Percentiles rank a stretch among this genome's conserved stretches.
These are phyloP conservation scores for Apostichopus leukothele DNA, from an alignment of 53 echinoderm and acorn worm species.

Conservation along the genomic window DNA sequence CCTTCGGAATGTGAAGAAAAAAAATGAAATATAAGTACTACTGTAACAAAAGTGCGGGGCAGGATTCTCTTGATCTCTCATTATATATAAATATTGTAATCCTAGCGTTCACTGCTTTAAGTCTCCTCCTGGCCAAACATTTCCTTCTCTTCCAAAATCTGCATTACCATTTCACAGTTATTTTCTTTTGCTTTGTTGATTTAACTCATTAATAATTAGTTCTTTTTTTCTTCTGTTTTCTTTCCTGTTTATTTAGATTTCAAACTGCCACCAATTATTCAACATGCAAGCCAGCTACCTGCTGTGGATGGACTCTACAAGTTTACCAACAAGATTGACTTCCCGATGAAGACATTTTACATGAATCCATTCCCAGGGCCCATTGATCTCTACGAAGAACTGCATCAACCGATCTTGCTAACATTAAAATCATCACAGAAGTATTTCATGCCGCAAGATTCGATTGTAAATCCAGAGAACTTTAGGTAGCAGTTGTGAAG, in stretches of 20 bases:
- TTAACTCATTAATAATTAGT: no score
- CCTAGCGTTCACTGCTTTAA: no score
- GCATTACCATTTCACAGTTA: no score
- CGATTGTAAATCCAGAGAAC: constrained; percentile 71
- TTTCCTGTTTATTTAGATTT: not conserved
- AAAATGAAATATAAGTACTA: no score
- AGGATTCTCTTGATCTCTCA: no score
- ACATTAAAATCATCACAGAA: constrained; percentile 94
- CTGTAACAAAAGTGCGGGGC: no score
- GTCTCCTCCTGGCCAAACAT: no score
- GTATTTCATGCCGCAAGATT: constrained; percentile 89
- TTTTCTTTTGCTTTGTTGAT: no score
- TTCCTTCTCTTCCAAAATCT: no score
- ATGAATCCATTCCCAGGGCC: constrained; percentile 95
- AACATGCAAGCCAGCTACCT: constrained; percentile 60
- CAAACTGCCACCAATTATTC: constrained; percentile 72
- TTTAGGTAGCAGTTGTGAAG: constrained; percentile 51
- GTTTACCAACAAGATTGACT: constrained; percentile 93
- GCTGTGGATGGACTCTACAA: constrained; percentile 86
- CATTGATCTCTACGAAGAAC: constrained; percentile 85
- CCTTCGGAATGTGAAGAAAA: no score
- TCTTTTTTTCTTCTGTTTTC: not conserved
- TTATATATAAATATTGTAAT: no score
- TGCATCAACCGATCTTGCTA: constrained; percentile 90
- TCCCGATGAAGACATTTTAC: constrained; percentile 91